These are phyloP conservation scores for Fukomys damarensis DNA, from an alignment of 2,113 vertebrate species.

Conservation along the genomic window DNA sequence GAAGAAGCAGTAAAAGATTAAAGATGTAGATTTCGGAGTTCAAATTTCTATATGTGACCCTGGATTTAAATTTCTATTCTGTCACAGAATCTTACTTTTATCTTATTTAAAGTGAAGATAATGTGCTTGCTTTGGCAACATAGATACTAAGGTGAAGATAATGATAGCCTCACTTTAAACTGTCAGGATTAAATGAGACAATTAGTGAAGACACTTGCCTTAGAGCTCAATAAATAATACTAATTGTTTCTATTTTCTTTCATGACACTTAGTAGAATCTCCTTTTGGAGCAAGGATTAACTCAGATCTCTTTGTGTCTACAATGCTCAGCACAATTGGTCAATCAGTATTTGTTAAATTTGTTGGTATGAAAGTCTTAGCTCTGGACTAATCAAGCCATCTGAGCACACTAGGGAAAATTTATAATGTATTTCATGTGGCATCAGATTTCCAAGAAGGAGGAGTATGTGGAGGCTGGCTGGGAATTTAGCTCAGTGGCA, in stretches of 20 bases:
- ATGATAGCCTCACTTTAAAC: not conserved
- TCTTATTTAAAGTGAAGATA: not conserved
- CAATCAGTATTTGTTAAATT: not conserved
- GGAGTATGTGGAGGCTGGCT: not conserved
- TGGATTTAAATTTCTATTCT: not conserved
- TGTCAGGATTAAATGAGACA: not conserved
- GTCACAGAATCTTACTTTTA: not conserved
- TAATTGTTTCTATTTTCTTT: constrained; percentile 3
- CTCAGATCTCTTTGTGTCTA: not conserved
- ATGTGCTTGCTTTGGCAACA: too few relatives aligned
- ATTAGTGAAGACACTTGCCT: not conserved
- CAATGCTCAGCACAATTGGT: not conserved
- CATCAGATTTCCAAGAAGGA: not conserved
- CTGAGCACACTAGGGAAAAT: not conserved
- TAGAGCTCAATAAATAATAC: not conserved
- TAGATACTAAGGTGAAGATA: constrained; percentile 22
- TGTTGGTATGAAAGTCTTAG: not conserved
- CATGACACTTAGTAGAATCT: not conserved
- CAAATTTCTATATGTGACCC: not conserved
- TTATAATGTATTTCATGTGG: not conserved
- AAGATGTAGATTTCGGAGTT: not conserved
- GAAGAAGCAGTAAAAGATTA: not conserved
- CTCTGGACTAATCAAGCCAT: not conserved
- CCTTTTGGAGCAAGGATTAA: not conserved
- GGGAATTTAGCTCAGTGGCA: too few relatives aligned